Percentiles rank a stretch among this genome's conserved stretches.
Conservation (phyloP, 2,113 vertebrate genomes). For the Alexandromys fortis region DNA sequence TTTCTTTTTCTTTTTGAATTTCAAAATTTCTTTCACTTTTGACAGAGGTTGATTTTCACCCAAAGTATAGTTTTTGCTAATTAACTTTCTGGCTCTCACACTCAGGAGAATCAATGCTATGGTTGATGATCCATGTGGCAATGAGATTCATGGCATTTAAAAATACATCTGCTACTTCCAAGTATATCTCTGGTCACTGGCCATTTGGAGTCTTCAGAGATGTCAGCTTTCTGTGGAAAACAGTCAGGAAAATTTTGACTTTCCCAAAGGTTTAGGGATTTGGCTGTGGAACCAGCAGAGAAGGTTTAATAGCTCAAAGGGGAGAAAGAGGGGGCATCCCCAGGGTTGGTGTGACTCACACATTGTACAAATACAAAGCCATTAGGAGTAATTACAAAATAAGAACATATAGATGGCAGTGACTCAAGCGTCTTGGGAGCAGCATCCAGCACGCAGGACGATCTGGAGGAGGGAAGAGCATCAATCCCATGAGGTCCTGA, state of each 20-base stretch:
- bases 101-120: not conserved
- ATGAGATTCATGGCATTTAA: not conserved
- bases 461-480: not conserved
- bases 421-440: not conserved
- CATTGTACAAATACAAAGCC: not conserved
- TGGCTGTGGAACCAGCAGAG: not conserved
- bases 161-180: not conserved
- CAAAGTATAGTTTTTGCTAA: not conserved
- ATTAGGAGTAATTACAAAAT: conserved; percentile 13
- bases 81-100: not conserved
- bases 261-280: not conserved
- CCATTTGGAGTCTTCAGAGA: not conserved
- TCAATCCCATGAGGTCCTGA: not conserved
- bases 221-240: not conserved
- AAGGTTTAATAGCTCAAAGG: not conserved
- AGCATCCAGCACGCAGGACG: not conserved
- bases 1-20: not conserved
- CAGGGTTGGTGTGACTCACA: not conserved
- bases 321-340: not conserved
- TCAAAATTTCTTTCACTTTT: not conserved
- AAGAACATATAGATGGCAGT: not conserved
- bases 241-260: not conserved
- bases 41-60: not conserved
- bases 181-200: not conserved
- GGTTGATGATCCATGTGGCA: not conserved